phyloP scores from a whole-genome alignment of 1,140 invertebrate genomes.

The Drosophila lowei region DNA sequence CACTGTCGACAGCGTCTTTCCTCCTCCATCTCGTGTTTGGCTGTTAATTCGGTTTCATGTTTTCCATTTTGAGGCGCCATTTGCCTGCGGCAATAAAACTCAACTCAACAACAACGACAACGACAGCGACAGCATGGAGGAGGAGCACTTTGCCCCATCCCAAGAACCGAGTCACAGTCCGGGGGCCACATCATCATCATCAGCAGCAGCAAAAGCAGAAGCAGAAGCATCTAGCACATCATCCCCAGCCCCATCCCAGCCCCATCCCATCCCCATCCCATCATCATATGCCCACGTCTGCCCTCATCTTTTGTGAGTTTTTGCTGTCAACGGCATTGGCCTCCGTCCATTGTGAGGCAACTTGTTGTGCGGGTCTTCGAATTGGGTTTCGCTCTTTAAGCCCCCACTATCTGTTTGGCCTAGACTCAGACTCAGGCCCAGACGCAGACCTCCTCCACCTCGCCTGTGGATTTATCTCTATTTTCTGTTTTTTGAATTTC shows the following conservation, averaged over 20 bases:
- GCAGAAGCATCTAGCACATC: background rate
- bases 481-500: background rate
- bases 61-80: slow-evolving; percentile 65
- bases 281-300: slow-evolving; percentile 8
- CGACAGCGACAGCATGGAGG: too few relatives aligned
- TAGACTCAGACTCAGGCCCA: too few relatives aligned
- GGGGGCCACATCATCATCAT: slow-evolving; percentile 10
- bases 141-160: too few relatives aligned
- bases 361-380: slow-evolving; percentile 20
- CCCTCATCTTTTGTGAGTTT: slow-evolving; percentile 40
- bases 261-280: background rate
- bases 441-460: background rate
- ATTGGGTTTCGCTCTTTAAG: slow-evolving; percentile 23
- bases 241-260: background rate
- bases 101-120: slow-evolving; percentile 39
- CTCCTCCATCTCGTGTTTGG: slow-evolving; percentile 43
- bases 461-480: background rate
- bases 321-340: slow-evolving; percentile 34
- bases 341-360: slow-evolving; percentile 36
- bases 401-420: slow-evolving; percentile 2
- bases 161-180: background rate
- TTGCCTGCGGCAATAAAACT: slow-evolving; percentile 68
- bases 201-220: background rate
- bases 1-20: slow-evolving; percentile 16
- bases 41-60: slow-evolving; percentile 76